Conservation (phyloP, 2,888 invertebrate genomes). For the Amphimallon solstitiale region DNA sequence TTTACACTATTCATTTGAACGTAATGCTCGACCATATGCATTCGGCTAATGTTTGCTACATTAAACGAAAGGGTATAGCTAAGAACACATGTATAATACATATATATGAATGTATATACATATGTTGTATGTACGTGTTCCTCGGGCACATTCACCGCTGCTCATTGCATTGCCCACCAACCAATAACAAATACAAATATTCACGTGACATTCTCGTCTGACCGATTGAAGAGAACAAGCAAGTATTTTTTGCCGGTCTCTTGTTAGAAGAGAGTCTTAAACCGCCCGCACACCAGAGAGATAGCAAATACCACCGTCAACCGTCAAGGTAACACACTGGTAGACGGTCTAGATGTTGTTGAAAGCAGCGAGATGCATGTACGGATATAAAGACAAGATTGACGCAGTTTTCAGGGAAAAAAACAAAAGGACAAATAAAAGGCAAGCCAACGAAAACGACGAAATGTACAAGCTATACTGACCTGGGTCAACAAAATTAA, state of each 20-base stretch:
- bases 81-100: too few species aligned
- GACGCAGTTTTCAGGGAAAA: not conserved
- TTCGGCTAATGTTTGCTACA: conserved; percentile 1
- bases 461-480: conserved; percentile 39
- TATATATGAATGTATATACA: too few species aligned
- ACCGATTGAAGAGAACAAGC: conserved; percentile 1
- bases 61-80: not conserved
- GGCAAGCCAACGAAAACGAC: conserved; percentile 7
- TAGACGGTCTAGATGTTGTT: too few species aligned
- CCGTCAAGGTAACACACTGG: not conserved
- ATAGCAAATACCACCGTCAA: not conserved
- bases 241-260: conserved; percentile 6
- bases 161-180: not conserved
- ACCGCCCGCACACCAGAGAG: not conserved
- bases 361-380: too few species aligned
- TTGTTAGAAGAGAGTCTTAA: not conserved
- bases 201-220: not conserved
- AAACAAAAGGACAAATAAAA: conserved; percentile 18
- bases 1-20: conserved; percentile 16
- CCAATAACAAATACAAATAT: conserved; percentile 18
- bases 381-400: too few species aligned
- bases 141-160: conserved; percentile 1
- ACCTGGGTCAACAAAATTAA: conserved; percentile 41
- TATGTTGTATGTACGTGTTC: not conserved
- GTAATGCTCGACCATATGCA: not conserved